Conservation (phyloP, 2,113 vertebrate genomes). For the Perca fluviatilis region DNA sequence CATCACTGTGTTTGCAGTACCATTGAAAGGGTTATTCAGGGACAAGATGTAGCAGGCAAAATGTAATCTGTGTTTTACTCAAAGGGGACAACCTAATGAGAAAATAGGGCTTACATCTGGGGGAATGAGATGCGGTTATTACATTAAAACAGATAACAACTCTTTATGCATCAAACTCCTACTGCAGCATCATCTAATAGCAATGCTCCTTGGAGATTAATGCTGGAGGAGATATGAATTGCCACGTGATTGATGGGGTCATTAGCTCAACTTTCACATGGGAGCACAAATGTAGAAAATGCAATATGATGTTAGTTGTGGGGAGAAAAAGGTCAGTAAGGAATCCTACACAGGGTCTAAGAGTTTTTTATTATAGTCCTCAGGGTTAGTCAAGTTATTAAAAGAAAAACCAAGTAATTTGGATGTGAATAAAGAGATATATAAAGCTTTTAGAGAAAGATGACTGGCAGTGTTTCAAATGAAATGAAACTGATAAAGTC, state of each 20-base stretch:
- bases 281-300: conserved; percentile 37
- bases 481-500: conserved; percentile 1
- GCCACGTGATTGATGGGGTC: conserved; percentile 66
- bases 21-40: conserved; percentile 61
- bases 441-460: conserved; percentile 17
- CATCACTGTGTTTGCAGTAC: conserved; percentile 56
- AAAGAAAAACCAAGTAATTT: not conserved
- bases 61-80: conserved; percentile 59
- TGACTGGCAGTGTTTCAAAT: conserved; percentile 22
- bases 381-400: not conserved
- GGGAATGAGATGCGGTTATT: conserved; percentile 66
- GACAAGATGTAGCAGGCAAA: conserved; percentile 33
- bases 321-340: not conserved
- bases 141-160: conserved; percentile 69
- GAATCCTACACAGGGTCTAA: not conserved
- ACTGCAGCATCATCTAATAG: conserved; percentile 37
- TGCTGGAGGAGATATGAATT: conserved; percentile 40
- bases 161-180: conserved; percentile 56
- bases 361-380: not conserved
- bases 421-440: conserved; percentile 22
- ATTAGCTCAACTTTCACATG: conserved; percentile 55
- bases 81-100: conserved; percentile 62
- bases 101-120: conserved; percentile 57
- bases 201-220: conserved; percentile 58
- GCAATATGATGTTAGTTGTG: conserved; percentile 14